A percentile compares a stretch with the other conserved stretches of the same genome.
Evolutionary conservation across 2,797 vertebrate genomes (phyloP).

Genomic region (Onychomys leucogaster): DNA sequence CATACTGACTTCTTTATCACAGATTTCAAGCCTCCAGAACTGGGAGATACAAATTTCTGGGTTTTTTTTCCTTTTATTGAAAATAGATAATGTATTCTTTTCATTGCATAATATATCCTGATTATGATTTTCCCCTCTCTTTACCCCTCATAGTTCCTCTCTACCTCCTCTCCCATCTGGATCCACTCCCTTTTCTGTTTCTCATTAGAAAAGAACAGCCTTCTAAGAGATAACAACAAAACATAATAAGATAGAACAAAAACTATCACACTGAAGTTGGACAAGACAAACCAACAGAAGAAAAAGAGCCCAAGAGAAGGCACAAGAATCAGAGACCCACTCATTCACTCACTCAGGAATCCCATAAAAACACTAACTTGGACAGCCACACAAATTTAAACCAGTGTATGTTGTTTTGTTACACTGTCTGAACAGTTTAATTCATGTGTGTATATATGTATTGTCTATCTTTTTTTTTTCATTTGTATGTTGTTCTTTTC

Average conservation of each 20-base stretch:
- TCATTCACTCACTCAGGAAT: neutral
- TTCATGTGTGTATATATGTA: neutral
- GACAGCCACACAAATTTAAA: neutral
- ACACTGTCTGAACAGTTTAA: neutral
- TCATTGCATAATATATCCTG: neutral
- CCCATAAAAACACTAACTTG: neutral
- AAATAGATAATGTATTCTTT: neutral
- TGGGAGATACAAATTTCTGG: neutral
- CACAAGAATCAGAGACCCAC: neutral
- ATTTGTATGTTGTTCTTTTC: neutral
- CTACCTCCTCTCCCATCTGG: neutral
- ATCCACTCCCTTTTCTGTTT: neutral
- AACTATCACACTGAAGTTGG: neutral
- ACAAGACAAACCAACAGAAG: neutral
- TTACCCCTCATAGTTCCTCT: neutral
- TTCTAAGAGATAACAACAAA: neutral
- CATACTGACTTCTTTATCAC: neutral
- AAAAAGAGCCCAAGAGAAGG: neutral
- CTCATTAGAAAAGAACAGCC: neutral
- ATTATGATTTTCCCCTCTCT: neutral
- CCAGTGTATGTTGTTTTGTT: neutral
- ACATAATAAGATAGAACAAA: neutral
- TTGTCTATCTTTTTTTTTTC: neutral
- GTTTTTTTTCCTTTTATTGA: neutral
- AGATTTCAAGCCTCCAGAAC: neutral